Base-by-base conservation (phyloP, 2,113 vertebrate species). In the Pseudopodoces humilis region DNA sequence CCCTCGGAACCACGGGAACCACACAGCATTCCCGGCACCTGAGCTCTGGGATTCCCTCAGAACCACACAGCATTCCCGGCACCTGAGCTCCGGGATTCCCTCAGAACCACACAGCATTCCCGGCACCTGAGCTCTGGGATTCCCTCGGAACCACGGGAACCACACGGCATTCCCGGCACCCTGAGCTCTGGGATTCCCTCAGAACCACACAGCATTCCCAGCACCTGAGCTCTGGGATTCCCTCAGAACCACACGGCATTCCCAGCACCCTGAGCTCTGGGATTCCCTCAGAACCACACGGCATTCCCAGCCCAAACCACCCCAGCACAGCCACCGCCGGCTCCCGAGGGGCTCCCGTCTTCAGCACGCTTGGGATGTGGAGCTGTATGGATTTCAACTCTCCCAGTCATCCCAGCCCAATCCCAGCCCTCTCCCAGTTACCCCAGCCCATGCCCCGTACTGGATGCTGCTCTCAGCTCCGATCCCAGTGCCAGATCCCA, bases 271-370 rank as follows among this genome's bases (percentile, higher is more conserved):
- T 10, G 21, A 37, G 23, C 35, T 37, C 23, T 10, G 6, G 31
- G 25, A 35, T 28, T 15, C 24, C 25, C 20, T 31, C 2, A 2
- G 52, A 72, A 30, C 55, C 43, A 31, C 27, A 4, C 2, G 4
- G 33, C 3, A 17, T 33, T 71, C 27, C 81, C 4, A 5, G 25
- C 83, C 47, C 2, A 7, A 52, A 25, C 11, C 37, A 13, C 6
- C 37, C 5, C 1, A 8, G 47, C 0, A 0, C 4, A 3, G 16
- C 64, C 19, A 3, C 31, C 0, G 1, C 10, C 10, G 2, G 3
- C 28, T 11, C 13, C 59, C 1, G 1, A 24, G 43, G 23, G 31
- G 27, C n/a, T 72, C 59, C 56, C 10, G 0, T 10, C 39, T 5
- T 17, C 55, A 11, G 15, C 22, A 3, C 0, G 3, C 22, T 6